Base-by-base conservation (phyloP, 2,113 vertebrate genomes). In the Entomyzon cyanotis region DNA sequence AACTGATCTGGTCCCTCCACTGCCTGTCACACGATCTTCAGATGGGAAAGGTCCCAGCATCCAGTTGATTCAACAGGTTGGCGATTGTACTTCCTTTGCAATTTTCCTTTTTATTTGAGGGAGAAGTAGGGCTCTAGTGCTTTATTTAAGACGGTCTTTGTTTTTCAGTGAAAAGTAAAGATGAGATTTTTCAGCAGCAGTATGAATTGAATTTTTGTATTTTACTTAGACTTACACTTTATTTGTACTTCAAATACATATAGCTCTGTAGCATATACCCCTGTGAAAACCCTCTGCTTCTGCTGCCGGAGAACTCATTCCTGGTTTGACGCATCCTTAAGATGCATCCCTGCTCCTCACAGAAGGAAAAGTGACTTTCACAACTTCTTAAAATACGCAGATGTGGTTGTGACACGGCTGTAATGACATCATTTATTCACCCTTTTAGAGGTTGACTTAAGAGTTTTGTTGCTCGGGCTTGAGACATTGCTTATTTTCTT, bases 1-100 rank as follows among this genome's bases (percentile, higher is more conserved):
- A 96, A 98, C 96, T 11, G 98, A 99, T 68, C 97, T 99, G 28
- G 98, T 99, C 41, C 98, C 98, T 86, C 98, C 99, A 5, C 93
- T 99, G 87, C 98, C 98, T 19, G 98, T 99, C 94, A 99, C 98
- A 20, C 98, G 97, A 44, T 98, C 98, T 73, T 98, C 98, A 39
- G 98, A 99, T 50, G 89, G 79, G 27, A 98, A 97, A 82, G 96
- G 97, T 53, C 93, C 95, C 44, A 96, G 89, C 52, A 95, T 93
- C 31, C 93, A 94, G 1, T 88, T 97, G 9, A 81, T 93, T 71
- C 97, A 98, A 44, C 98, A 98, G 98, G 98, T 98, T 60, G 89
- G 98, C 96, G 70, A 76, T 27, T 37, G 22, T 35, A 13, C 15
- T 39, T 56, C 16, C 58, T 87, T 83, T 47, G 28, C 47, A 53